These are phyloP conservation scores for Atractosteus spatula DNA, from an alignment of 2,113 vertebrate genomes.

Conservation along the genomic window DNA sequence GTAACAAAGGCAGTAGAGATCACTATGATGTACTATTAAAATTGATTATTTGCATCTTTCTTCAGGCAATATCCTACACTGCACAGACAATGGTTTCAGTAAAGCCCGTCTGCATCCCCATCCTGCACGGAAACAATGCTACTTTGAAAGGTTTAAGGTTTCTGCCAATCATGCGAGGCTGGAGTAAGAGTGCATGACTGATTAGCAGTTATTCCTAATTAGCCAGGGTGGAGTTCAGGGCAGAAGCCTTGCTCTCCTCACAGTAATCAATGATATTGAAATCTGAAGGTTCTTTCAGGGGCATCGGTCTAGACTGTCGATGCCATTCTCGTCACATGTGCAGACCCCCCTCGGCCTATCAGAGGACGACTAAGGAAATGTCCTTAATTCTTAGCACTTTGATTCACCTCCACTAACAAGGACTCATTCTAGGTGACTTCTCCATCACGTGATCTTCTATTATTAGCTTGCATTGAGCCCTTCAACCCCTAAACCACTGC, in stretches of 20 bases:
- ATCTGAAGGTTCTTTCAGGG: slow-evolving; percentile 76
- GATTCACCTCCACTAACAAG: slow-evolving; percentile 62
- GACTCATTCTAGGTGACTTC: slow-evolving; percentile 71
- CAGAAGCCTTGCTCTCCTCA: slow-evolving; percentile 53
- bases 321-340: slow-evolving; percentile 76
- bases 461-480: slow-evolving; percentile 67
- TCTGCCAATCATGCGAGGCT: slow-evolving; percentile 16
- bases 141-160: slow-evolving; percentile 15
- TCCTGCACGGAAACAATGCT: slow-evolving; percentile 16
- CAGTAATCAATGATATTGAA: slow-evolving; percentile 66
- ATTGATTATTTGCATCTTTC: slow-evolving; percentile 16
- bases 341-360: slow-evolving; percentile 64
- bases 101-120: neutral
- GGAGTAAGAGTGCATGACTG: slow-evolving; percentile 25
- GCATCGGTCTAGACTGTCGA: slow-evolving; percentile 62
- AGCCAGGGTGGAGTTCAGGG: slow-evolving; percentile 55
- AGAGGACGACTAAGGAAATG: neutral
- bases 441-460: slow-evolving; percentile 67
- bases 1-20: neutral
- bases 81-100: neutral
- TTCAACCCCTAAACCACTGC: slow-evolving; percentile 49
- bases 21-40: slow-evolving; percentile 12
- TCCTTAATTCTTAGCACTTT: slow-evolving; percentile 2
- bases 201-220: slow-evolving; percentile 30
- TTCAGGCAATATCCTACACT: slow-evolving; percentile 12